Evolutionary conservation across 2,888 invertebrate genomes (phyloP), one percentile per base, ranked within the genome.

Genomic region (Phaedon cochleariae): DNA sequence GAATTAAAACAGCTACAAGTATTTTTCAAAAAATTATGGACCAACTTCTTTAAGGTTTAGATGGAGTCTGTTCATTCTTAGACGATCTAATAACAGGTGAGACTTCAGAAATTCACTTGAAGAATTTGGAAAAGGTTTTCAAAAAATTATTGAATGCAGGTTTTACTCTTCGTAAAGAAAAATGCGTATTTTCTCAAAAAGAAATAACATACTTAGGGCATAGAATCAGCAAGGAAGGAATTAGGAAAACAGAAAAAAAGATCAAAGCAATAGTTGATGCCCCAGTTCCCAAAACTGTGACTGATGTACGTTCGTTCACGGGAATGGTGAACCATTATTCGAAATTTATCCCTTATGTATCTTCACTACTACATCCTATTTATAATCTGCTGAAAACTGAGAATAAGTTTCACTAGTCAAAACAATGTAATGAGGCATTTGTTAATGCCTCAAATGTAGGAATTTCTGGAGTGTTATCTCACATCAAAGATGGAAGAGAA

Each of bases 1-100:
- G n/a, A n/a, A n/a, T n/a, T n/a, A n/a, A n/a, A n/a, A n/a, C n/a
- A 18, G 80, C 81, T n/a, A 76, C 79, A 9, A 76, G 77, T 3
- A 78, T 80, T 51, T 81, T 82, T 68, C 81, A 20, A 18, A 49
- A 49, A 49, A 49, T n/a, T 1, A n/a, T 21, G 6, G 49, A 49
- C 12, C 49, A 49, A 49, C 5, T 49, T 18, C 10, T 18, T 4
- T 20, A 49, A 10, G 20, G 49, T 6, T 21, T 49, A 12, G 1
- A 49, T 18, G 49, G 22, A n/a, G n/a, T n/a, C n/a, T n/a, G n/a
- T n/a, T n/a, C n/a, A n/a, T n/a, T n/a, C n/a, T n/a, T n/a, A n/a
- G n/a, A n/a, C n/a, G n/a, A n/a, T n/a, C n/a, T n/a, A 1, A 20
- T 49, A 49, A 49, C 49, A 6, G 49, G 0, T 18, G 9, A 49